Conservation (phyloP, 2,113 vertebrate species). For the Boulengeromyrus knoepffleri region DNA sequence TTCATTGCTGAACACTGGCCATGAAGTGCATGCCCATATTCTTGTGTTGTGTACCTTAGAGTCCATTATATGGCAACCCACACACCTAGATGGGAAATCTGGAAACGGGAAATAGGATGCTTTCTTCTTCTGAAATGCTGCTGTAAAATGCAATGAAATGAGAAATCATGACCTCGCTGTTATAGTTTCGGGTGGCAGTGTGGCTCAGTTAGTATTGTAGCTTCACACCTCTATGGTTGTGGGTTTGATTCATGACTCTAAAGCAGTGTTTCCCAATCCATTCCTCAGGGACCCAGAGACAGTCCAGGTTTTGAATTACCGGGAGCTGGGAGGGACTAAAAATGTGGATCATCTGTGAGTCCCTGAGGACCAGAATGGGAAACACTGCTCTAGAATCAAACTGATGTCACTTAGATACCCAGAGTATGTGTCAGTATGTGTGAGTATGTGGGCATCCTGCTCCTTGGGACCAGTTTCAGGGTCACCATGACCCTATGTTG, state of each 20-base stretch:
- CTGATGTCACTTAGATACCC: not conserved
- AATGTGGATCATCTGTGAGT: not conserved
- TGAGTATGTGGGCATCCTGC: not conserved
- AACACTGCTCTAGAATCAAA: not conserved
- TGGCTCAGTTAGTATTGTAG: not conserved
- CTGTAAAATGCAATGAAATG: not conserved
- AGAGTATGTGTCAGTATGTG: not conserved
- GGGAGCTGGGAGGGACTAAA: not conserved
- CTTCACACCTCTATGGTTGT: not conserved
- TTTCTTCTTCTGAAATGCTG: not conserved
- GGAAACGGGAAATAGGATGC: not conserved
- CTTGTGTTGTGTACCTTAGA: not conserved
- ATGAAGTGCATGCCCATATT: not conserved
- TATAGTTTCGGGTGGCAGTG: not conserved
- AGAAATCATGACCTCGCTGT: not conserved
- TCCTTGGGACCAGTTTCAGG: not conserved
- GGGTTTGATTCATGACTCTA: not conserved
- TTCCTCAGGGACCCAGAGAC: not conserved
- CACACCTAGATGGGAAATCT: not conserved
- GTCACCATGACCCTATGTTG: not conserved
- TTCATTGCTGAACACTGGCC: slow-evolving; percentile 5
- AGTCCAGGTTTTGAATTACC: not conserved
- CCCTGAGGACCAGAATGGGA: not conserved
- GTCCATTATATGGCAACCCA: not conserved
- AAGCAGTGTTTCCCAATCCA: not conserved